phyloP scores from a whole-genome alignment of 2,113 vertebrate species.

The Heterotis niloticus region DNA sequence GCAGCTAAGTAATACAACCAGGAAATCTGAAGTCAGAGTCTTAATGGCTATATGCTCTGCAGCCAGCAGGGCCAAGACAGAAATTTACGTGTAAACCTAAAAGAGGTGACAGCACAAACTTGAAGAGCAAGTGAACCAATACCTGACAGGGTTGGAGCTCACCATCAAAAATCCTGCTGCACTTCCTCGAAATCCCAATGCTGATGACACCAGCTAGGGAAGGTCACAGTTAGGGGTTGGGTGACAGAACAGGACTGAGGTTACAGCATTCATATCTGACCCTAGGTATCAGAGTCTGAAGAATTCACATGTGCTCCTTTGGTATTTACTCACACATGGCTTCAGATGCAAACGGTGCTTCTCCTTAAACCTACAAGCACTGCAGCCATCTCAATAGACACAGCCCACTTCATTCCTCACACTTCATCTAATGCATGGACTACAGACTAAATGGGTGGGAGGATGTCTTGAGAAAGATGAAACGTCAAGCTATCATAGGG shows the following conservation, averaged over 20 bases:
- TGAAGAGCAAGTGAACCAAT: background rate
- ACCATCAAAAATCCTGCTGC: background rate
- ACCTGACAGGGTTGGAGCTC: background rate
- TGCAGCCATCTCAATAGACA: too few relatives aligned
- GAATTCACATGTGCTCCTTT: constrained; percentile 3
- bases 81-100: background rate
- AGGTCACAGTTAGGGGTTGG: constrained; percentile 6
- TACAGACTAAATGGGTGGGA: too few relatives aligned
- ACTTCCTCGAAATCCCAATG: constrained; percentile 3
- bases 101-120: background rate
- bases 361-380: background rate
- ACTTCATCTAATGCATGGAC: too few relatives aligned
- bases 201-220: background rate
- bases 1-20: too few relatives aligned
- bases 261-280: constrained; percentile 10
- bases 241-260: constrained; percentile 8
- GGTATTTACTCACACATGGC: background rate
- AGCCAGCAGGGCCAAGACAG: background rate
- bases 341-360: background rate
- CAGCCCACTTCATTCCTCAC: too few relatives aligned
- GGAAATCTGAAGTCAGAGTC: too few relatives aligned
- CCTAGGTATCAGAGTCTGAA: background rate
- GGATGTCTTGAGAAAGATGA: too few relatives aligned
- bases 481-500: too few relatives aligned
- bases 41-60: too few relatives aligned